phyloP scores from a whole-genome alignment of 2,888 invertebrate species.

The Mellilla xanthometata region DNA sequence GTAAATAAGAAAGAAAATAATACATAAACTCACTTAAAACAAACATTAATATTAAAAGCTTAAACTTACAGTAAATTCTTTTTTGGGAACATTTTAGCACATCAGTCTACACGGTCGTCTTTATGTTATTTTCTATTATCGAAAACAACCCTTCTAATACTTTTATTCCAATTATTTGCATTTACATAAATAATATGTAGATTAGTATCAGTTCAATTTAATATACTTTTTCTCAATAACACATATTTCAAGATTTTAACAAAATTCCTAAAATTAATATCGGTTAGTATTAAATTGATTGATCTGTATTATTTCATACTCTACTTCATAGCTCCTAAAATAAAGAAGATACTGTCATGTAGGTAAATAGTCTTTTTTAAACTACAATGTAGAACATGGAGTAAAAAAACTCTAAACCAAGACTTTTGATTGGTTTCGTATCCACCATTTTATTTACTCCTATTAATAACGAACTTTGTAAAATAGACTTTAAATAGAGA shows the following conservation, averaged over 20 bases:
- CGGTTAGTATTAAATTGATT: too few relatives aligned
- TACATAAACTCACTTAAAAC: conserved; percentile 34
- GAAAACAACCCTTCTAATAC: conserved; percentile 5
- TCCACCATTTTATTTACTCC: too few relatives aligned
- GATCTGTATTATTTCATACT: too few relatives aligned
- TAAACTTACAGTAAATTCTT: conserved; percentile 15
- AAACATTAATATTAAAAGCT: conserved; percentile 24
- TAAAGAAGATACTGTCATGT: conserved; percentile 47
- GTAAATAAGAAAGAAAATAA: conserved; percentile 32
- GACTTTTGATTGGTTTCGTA: too few relatives aligned
- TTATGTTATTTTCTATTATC: conserved; percentile 13
- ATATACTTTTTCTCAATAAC: too few relatives aligned
- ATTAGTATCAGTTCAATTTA: too few relatives aligned
- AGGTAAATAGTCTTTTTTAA: conserved; percentile 48
- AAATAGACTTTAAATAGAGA: too few relatives aligned
- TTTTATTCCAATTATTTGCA: conserved; percentile 11
- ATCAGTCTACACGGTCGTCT: conserved; percentile 38
- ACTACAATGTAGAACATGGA: too few relatives aligned
- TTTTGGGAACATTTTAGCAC: conserved; percentile 14
- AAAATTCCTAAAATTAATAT: too few relatives aligned
- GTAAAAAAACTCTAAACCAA: too few relatives aligned
- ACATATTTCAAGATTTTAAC: too few relatives aligned
- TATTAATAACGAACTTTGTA: too few relatives aligned
- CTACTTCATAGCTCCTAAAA: conserved; percentile 10
- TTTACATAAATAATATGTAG: not conserved